Percentiles rank a stretch among this genome's conserved stretches.
Conservation (phyloP, 2,113 vertebrate species). For the Peromyscus maniculatus region DNA sequence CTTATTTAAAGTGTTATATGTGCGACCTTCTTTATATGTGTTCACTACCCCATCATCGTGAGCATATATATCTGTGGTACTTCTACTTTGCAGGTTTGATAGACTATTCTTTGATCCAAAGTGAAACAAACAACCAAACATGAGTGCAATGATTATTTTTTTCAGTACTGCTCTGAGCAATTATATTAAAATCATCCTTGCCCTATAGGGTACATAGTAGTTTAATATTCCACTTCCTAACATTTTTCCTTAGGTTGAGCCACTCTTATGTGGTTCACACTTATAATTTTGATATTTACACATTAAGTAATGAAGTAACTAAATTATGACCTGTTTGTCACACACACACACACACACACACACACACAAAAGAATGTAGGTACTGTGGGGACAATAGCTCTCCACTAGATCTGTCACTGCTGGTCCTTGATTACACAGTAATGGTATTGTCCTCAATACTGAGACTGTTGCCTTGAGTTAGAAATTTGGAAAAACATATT, state of each 20-base stretch:
- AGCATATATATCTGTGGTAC: not conserved
- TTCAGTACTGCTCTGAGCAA: not conserved
- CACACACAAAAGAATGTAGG: not conserved
- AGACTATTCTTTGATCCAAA: not conserved
- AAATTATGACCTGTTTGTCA: not conserved
- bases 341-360: not conserved
- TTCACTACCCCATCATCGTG: not conserved
- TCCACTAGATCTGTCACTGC: not conserved
- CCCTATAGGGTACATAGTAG: not conserved
- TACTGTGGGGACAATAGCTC: not conserved
- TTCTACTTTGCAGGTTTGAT: not conserved
- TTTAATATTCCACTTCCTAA: not conserved
- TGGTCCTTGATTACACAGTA: not conserved
- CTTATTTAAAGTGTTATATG: not conserved
- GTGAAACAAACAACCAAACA: not conserved
- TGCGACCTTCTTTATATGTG: not conserved
- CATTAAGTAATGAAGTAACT: not conserved
- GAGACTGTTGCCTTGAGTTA: not conserved
- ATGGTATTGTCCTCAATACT: accelerated
- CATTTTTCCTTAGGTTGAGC: not conserved
- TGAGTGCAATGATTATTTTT: constrained; percentile 7
- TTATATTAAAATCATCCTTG: constrained; percentile 12
- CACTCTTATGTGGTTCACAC: not conserved
- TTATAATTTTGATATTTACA: constrained; percentile 33
- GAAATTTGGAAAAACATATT: not conserved